phyloP scores from a whole-genome alignment of 2,113 vertebrate species.

The Rallus limicola region DNA sequence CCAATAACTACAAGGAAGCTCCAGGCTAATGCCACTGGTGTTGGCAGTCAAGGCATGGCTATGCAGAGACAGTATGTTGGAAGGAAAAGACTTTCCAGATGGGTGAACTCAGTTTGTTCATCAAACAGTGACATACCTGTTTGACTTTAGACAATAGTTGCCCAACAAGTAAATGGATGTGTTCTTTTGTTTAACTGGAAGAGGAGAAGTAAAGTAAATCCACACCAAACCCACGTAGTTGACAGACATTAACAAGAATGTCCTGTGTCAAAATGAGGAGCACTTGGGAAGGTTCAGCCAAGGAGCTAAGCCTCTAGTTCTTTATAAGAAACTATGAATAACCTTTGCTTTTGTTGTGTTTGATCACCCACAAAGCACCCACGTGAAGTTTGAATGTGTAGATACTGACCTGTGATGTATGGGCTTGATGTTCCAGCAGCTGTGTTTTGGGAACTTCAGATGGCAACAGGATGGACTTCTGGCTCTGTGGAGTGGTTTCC shows the following conservation, averaged over 20 bases:
- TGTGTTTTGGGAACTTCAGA: background rate
- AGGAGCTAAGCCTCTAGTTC: background rate
- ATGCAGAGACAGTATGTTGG: background rate
- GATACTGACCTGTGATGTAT: background rate
- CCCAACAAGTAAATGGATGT: background rate
- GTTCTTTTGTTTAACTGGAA: background rate
- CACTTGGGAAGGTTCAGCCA: background rate
- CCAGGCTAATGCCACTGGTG: background rate
- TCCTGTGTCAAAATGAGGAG: background rate
- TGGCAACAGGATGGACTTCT: background rate
- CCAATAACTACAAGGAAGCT: background rate
- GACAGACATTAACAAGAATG: background rate
- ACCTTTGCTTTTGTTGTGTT: background rate
- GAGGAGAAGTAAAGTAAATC: background rate
- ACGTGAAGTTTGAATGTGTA: background rate
- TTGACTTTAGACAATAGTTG: background rate
- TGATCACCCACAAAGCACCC: background rate
- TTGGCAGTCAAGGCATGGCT: background rate
- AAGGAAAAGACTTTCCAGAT: background rate
- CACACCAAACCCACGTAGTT: background rate
- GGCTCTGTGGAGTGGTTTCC: background rate
- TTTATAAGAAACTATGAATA: background rate
- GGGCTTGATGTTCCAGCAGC: background rate
- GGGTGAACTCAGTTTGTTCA: background rate
- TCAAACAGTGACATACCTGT: conserved; percentile 18